Evolutionary conservation across 2,888 invertebrate genomes (phyloP), one percentile per base, ranked within the genome.

Genomic region (Phragmatobia fuliginosa): DNA sequence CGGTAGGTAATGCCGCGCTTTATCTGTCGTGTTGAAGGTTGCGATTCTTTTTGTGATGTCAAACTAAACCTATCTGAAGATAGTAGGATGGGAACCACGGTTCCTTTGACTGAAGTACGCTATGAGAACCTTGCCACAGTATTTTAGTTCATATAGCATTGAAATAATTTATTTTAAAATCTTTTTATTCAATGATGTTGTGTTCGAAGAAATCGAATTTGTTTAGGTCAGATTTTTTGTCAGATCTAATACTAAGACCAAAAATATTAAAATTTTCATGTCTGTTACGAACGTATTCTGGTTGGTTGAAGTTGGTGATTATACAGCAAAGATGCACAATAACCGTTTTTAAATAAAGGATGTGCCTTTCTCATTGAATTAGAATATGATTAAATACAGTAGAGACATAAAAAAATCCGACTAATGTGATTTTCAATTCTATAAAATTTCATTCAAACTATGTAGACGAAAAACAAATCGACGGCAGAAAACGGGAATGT

Each of bases 71-170:
- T 77, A 74, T 74, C 71, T 70, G 71, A 79, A 74, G 68, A 73
- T 66, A 69, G 67, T 76, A 75, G 58, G 66, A 67, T 67, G 67
- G 69, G 71, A 76, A 74, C 67, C 63, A 64, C 63, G 65, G 67
- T 75, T 76, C 66, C 63, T 71, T 73, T 58, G 79, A 76, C 81
- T 76, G 76, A 76, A 71, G 66, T 70, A 73, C 78, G 77, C 80
- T 80, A 80, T 76, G 73, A 79, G 75, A 81, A 81, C 84, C 83
- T 83, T 85, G 79, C 82, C 77, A 83, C 86, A 86, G 86, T 86
- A 86, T 82, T 81, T 75, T 82, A 81, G 77, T 67, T 77, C 75
- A 72, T 81, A 77, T 77, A 64, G 70, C 75, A 49, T 65, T 63
- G 65, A 36, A 63, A 70, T 79, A 77, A 80, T 73, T 75, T 77